Conservation (phyloP, 2,797 vertebrate species). For the Craterocephalus amniculus region DNA sequence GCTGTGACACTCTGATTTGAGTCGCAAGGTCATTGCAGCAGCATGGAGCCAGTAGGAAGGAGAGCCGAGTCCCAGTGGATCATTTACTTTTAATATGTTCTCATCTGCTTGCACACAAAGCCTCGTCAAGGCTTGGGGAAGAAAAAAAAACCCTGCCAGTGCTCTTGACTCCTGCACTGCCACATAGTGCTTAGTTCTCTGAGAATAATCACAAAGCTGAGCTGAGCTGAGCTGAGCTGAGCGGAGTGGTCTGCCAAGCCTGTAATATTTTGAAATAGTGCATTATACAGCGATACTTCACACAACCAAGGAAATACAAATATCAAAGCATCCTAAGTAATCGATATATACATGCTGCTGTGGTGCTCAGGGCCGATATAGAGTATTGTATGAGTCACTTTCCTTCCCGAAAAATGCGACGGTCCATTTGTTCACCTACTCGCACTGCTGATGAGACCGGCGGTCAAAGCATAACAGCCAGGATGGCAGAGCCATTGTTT, state of each 20-base stretch:
- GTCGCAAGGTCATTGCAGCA: constrained; percentile 70
- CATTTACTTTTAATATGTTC: constrained; percentile 75
- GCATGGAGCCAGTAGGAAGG: constrained; percentile 54
- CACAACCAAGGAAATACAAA: constrained; percentile 55
- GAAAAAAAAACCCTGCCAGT: constrained; percentile 8
- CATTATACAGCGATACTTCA: constrained; percentile 32
- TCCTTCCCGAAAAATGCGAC: constrained; percentile 41
- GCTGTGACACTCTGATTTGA: constrained; percentile 55
- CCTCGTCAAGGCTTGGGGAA: constrained; percentile 43
- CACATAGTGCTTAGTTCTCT: constrained; percentile 37
- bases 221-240: background rate
- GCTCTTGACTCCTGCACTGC: constrained; percentile 21
- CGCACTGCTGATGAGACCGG: constrained; percentile 34
- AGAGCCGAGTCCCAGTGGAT: constrained; percentile 60
- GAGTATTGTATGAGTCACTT: constrained; percentile 13
- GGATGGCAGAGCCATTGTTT: constrained; percentile 44
- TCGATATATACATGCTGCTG: constrained; percentile 55
- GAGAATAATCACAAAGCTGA: constrained; percentile 36
- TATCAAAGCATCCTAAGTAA: constrained; percentile 50
- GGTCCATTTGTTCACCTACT: constrained; percentile 29
- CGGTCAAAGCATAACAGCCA: constrained; percentile 45
- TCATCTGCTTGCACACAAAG: constrained; percentile 71
- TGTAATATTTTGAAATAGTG: constrained; percentile 59
- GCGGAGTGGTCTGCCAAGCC: constrained; percentile 48
- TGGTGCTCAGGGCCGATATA: constrained; percentile 30